Base-by-base conservation (phyloP, 2,797 vertebrate genomes). In the Vipera latastei region DNA sequence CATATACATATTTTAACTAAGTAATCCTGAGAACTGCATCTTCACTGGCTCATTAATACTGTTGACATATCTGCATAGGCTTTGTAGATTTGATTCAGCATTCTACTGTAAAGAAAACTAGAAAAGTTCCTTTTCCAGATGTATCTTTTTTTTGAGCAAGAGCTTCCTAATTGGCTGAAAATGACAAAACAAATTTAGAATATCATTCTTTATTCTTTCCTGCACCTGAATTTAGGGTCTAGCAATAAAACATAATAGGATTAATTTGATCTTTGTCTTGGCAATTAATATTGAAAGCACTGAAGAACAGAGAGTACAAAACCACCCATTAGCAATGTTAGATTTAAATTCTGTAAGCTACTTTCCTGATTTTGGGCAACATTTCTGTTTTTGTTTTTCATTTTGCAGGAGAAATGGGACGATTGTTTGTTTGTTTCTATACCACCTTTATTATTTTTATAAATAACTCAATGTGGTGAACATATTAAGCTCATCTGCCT, bases 1-100 rank as follows among this genome's bases (percentile, higher is more conserved):
- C 25, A 89, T 59, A 56, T 88, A 88, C 9, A 32, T 88, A 59
- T 44, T 88, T 88, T 59, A 59, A 51, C 11, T 9, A 65, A 93
- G 93, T 85, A 61, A 86, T 93, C 93, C 69, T 65, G 93, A 95
- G 65, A 87, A 94, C 89, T 65, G 92, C 95, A 92, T 95, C 94
- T 91, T 96, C 86, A 22, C 91, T 94, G 93, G 92, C 11, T 55
- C 92, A 94, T 89, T 4, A 0, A 0, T 44, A 22, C 26, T 48
- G 83, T 83, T 38, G 14, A 44, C 56, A 51, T 89, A 86, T 91
- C 61, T 88, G 61, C 56, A 92, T 95, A 61, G 2, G 14, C 69
- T 89, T 0, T 0, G 44, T n/a, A 56, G 20, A 53, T 59, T 59
- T 73, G 56, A 73, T 60, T 73, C 65, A 65, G 16, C n/a, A 14